These are phyloP conservation scores for Cataglyphis rosenhaueri DNA, from an alignment of 2,888 invertebrate genomes.

Conservation along the genomic window DNA sequence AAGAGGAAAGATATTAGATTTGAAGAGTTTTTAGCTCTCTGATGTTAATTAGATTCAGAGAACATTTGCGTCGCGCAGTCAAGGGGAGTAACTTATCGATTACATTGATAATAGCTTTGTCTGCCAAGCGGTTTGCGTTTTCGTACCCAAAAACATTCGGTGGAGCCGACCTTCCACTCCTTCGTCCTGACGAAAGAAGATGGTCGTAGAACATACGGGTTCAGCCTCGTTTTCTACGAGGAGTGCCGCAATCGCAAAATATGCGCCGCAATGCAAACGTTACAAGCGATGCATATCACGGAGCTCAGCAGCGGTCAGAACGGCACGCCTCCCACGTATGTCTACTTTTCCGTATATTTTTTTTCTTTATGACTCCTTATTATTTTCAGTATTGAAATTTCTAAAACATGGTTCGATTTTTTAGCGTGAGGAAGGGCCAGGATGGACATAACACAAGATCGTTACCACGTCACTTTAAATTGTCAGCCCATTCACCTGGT, in stretches of 20 bases:
- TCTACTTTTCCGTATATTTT: conserved; percentile 41
- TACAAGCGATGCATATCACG: conserved; percentile 97
- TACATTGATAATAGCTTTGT: conserved; percentile 90
- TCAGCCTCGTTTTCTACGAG: conserved; percentile 98
- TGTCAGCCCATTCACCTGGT: conserved; percentile 91
- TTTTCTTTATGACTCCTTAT: not conserved
- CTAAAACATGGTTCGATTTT: conserved; percentile 31
- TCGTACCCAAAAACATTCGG: conserved; percentile 95
- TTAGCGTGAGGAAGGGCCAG: conserved; percentile 82
- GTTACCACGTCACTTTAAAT: conserved; percentile 95
- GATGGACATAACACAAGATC: conserved; percentile 93
- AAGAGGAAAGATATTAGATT: not conserved
- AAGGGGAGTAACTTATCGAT: conserved; percentile 51
- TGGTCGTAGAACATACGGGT: conserved; percentile 97
- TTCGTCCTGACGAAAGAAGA: conserved; percentile 99
- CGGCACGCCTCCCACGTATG: conserved; percentile 83
- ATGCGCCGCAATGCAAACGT: conserved; percentile 97
- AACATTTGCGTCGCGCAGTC: conserved; percentile 20
- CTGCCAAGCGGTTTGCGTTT: conserved; percentile 97
- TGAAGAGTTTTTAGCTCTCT: not conserved
- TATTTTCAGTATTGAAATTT: not conserved
- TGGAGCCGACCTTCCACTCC: conserved; percentile 96
- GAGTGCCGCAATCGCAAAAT: conserved; percentile 97
- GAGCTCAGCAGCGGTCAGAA: conserved; percentile 93
- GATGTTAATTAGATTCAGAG: conserved; percentile 17